phyloP scores from a whole-genome alignment of 2,888 invertebrate species.

The Aleiodes leptofemur region DNA sequence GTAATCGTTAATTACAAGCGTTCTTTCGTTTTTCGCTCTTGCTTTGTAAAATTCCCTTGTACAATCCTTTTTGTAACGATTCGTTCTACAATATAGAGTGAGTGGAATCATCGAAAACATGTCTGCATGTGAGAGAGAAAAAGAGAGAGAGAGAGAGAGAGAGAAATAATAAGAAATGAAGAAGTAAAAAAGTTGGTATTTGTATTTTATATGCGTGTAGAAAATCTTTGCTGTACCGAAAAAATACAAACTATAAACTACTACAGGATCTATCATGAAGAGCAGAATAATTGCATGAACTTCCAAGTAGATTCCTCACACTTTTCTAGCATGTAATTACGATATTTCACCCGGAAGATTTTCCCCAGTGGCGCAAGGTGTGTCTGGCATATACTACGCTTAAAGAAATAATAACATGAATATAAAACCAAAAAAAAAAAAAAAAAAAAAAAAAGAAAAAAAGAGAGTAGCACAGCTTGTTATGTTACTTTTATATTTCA shows the following conservation, averaged over 20 bases:
- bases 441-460: constrained; percentile 20
- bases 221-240: background rate
- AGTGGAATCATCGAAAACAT: constrained; percentile 26
- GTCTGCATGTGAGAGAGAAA: background rate
- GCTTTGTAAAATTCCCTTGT: constrained; percentile 46
- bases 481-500: constrained; percentile 22
- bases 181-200: constrained; percentile 19
- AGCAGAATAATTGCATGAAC: constrained; percentile 42
- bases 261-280: constrained; percentile 18
- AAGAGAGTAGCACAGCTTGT: constrained; percentile 9
- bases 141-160: background rate
- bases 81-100: constrained; percentile 36
- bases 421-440: background rate
- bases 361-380: constrained; percentile 61
- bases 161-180: constrained; percentile 20
- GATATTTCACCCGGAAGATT: constrained; percentile 61
- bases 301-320: constrained; percentile 53
- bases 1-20: constrained; percentile 74
- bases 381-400: constrained; percentile 49
- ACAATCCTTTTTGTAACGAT: constrained; percentile 47
- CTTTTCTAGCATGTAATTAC: constrained; percentile 55
- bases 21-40: constrained; percentile 42
- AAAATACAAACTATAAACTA: background rate
- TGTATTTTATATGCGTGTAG: constrained; percentile 2
- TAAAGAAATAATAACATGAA: background rate